Conservation (phyloP, 2,113 vertebrate species). For the Ornithorhynchus anatinus region DNA sequence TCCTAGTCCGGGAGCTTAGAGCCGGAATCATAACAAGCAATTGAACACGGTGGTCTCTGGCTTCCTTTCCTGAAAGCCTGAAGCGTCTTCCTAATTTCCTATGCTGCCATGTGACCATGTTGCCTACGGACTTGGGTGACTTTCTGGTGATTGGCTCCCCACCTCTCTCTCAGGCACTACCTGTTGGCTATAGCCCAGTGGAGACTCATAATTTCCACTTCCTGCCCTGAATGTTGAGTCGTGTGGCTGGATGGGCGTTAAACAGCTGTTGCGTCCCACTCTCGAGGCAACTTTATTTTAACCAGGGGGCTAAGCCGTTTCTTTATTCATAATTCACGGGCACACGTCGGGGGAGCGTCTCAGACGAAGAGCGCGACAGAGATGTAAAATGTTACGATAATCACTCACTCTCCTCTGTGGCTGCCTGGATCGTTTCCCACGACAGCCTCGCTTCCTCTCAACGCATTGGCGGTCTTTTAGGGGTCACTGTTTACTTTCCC, state of each 20-base stretch:
- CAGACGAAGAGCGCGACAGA: slow-evolving; percentile 22
- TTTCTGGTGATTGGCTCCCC: neutral
- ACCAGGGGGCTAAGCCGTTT: slow-evolving; percentile 3
- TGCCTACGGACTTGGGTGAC: neutral
- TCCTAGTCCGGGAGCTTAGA: neutral
- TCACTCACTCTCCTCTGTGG: slow-evolving; percentile 17
- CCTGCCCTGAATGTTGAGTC: neutral
- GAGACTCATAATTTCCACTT: neutral
- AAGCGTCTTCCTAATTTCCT: neutral
- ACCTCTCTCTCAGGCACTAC: neutral
- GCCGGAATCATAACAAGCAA: neutral
- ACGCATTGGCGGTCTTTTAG: neutral
- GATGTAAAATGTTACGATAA: slow-evolving; percentile 31
- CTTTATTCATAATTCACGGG: slow-evolving; percentile 9
- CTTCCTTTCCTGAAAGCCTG: neutral
- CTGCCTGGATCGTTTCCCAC: neutral
- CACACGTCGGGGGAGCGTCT: slow-evolving; percentile 32
- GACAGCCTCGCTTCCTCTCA: slow-evolving; percentile 25
- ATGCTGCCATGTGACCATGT: neutral
- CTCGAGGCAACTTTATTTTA: neutral
- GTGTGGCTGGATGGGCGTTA: neutral
- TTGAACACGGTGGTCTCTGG: neutral
- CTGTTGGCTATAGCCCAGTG: neutral
- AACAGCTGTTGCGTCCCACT: slow-evolving; percentile 1
- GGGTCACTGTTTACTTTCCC: slow-evolving; percentile 12